A percentile compares a stretch with the other conserved stretches of the same genome.
These are phyloP conservation scores for Xiphias gladius DNA, from an alignment of 2,113 vertebrate species.

Conservation along the genomic window DNA sequence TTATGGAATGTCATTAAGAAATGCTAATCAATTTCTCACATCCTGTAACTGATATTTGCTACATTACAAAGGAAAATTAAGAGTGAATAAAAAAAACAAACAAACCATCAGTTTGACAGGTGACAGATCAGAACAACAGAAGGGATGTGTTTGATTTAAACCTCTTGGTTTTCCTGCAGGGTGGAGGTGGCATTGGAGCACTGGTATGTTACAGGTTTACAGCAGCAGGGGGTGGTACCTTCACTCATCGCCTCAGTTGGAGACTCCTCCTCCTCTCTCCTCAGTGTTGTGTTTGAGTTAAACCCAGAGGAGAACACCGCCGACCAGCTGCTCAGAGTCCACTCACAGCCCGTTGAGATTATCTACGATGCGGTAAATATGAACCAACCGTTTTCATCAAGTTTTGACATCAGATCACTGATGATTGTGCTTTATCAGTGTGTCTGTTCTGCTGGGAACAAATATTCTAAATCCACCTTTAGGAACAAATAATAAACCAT, in stretches of 20 bases:
- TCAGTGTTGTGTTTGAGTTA: constrained; percentile 89
- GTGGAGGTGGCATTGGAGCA: constrained; percentile 92
- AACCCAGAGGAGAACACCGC: constrained; percentile 89
- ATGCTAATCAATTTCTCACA: no score
- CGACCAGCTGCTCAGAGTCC: constrained; percentile 90
- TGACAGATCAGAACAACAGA: neutral
- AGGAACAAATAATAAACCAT: no score
- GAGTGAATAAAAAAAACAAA: neutral
- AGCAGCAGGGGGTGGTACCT: constrained; percentile 87
- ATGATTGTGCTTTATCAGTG: neutral
- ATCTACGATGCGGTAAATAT: constrained; percentile 94
- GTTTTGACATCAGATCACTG: neutral
- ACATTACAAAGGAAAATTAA: neutral
- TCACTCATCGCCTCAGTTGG: constrained; percentile 93
- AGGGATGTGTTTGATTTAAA: neutral
- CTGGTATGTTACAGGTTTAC: constrained; percentile 94
- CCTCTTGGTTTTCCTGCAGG: constrained; percentile 72
- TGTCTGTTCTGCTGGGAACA: no score
- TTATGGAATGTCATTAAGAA: no score
- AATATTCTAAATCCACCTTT: no score
- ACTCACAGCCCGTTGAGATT: constrained; percentile 95
- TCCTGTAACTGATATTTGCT: neutral
- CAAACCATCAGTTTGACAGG: no score
- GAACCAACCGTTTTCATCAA: accelerated
- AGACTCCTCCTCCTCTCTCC: constrained; percentile 88